Percentiles rank a stretch among this genome's conserved stretches.
phyloP scores from a whole-genome alignment of 1,140 invertebrate species.

The Drosophila mayri region DNA sequence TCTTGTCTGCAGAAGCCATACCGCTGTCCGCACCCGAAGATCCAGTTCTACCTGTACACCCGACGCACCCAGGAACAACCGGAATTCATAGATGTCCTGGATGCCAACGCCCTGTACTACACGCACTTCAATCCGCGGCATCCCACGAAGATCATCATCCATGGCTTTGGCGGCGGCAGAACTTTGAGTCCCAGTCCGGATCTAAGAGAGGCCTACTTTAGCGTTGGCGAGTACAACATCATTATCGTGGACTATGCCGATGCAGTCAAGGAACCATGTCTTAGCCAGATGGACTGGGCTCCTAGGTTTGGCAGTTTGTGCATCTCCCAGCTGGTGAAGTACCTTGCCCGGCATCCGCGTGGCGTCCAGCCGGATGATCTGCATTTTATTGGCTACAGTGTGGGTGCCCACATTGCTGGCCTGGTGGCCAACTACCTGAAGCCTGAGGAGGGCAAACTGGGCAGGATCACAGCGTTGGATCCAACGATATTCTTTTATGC shows the following conservation, averaged over 20 bases:
- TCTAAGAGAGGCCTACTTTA: constrained; percentile 92
- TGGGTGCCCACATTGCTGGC: constrained; percentile 94
- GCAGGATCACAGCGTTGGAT: constrained; percentile 93
- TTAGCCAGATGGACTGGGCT: constrained; percentile 93
- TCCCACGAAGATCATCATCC: constrained; percentile 92
- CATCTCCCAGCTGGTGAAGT: constrained; percentile 92
- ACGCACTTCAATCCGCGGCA: constrained; percentile 90
- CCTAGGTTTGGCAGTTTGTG: constrained; percentile 92
- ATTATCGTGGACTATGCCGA: constrained; percentile 94
- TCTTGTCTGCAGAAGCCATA: constrained; percentile 93
- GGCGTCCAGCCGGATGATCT: constrained; percentile 90
- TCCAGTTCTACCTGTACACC: constrained; percentile 93
- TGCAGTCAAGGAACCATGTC: constrained; percentile 92
- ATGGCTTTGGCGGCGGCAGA: constrained; percentile 92
- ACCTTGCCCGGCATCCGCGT: constrained; percentile 91
- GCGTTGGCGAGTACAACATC: constrained; percentile 92
- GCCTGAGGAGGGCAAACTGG: constrained; percentile 88
- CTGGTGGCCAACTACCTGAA: constrained; percentile 91
- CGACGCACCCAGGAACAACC: constrained; percentile 91
- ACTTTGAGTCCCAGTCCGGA: constrained; percentile 92
- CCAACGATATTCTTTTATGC: constrained; percentile 94
- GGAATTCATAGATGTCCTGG: constrained; percentile 89
- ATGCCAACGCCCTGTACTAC: constrained; percentile 88
- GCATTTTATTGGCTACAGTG: constrained; percentile 93
- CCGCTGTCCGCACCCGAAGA: constrained; percentile 92